phyloP scores from a whole-genome alignment of 2,888 invertebrate genomes.

The Tiphia femorata region DNA sequence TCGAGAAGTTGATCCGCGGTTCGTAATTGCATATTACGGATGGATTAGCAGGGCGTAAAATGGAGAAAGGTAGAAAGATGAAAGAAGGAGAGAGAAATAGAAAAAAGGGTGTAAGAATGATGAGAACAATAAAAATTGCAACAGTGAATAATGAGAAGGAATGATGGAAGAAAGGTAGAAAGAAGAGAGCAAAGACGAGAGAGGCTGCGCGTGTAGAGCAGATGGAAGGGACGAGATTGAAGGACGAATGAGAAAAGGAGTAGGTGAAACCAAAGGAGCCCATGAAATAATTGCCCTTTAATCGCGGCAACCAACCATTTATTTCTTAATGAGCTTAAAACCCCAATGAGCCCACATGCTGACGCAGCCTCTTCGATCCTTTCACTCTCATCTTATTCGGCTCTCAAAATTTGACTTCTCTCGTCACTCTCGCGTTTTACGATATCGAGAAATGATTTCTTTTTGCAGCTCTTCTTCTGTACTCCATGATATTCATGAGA shows the following conservation, averaged over 20 bases:
- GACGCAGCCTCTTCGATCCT: background rate
- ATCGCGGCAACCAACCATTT: constrained; percentile 35
- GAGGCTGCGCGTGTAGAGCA: background rate
- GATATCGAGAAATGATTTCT: background rate
- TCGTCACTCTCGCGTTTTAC: background rate
- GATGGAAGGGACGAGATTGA: background rate
- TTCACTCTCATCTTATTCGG: background rate
- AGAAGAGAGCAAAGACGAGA: background rate
- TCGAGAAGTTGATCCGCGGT: constrained; percentile 39
- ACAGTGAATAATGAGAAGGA: background rate
- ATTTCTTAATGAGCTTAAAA: constrained; percentile 41
- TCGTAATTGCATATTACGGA: constrained; percentile 42
- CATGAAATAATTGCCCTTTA: constrained; percentile 42
- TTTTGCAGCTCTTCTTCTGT: constrained; percentile 51
- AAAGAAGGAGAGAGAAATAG: background rate
- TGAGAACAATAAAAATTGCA: no score
- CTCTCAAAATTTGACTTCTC: background rate
- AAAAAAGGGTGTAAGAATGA: no score
- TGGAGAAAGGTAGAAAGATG: background rate
- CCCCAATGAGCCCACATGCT: background rate
- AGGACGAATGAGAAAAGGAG: background rate
- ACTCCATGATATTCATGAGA: constrained; percentile 58
- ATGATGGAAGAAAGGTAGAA: background rate
- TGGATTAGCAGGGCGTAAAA: constrained; percentile 19
- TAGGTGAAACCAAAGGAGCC: background rate